Evolutionary conservation across 2,888 invertebrate species (phyloP), one percentile per base, ranked within the genome.

Genomic region (Clivina fossor): DNA sequence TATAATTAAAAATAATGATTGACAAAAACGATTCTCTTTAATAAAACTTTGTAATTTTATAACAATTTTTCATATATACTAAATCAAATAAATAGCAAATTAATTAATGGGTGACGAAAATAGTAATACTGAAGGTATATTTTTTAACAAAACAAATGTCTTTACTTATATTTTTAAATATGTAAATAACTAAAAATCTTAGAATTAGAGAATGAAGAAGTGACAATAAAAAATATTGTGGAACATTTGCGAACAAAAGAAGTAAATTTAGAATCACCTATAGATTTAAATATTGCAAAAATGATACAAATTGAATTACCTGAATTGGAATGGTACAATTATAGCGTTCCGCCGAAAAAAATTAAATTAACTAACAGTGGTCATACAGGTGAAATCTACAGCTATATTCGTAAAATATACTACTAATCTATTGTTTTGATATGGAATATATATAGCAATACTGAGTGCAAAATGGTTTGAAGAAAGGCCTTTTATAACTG

Each of bases 291-390:
- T 49, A 65, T 78, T 22, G 62, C 67, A 3, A 56, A 61, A 3
- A 69, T 73, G 58, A 66, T 62, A 37, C 63, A 66, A 16, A 65
- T 78, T 2, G 60, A 63, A 32, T 74, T 82, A 28, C 78, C 80
- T 2, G 72, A 75, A 43, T 70, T 86, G 8, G 68, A 72, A 33
- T 83, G 82, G 81, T 73, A 72, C 58, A 79, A 84, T 66, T 80
- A 80, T 58, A 79, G 83, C 24, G 67, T 78, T 1, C 72, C 71
- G 37, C 84, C 85, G 0, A 81, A 80, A 63, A 83, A 83, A 68
- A 71, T 84, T 58, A 85, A 84, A 67, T 57, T 86, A 13, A 81
- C 81, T 0, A 86, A 86, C 62, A 83, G 83, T n/a, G 85, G 85
- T 49, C 79, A 79, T 58, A 84, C 84, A 33, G 72, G 85, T 85